Conservation (phyloP, 2,113 vertebrate species). For the Thamnophis sirtalis region DNA sequence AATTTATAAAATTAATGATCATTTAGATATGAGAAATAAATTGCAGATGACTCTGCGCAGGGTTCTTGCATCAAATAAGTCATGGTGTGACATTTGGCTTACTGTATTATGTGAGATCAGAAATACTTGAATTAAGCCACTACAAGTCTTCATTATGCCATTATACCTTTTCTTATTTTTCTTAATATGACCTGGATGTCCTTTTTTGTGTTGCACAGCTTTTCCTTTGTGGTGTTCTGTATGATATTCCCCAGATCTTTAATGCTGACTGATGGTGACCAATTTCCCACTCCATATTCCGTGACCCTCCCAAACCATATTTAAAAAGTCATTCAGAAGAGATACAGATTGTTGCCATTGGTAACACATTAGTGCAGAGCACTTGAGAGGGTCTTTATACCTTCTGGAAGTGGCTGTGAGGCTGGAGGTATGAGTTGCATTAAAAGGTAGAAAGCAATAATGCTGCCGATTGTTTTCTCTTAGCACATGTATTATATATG, state of each 20-base stretch:
- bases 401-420: neutral
- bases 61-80: neutral
- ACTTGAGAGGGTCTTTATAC: neutral
- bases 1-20: neutral
- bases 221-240: no score
- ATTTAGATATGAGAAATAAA: neutral
- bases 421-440: neutral
- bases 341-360: neutral
- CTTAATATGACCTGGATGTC: neutral
- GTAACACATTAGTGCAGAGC: neutral
- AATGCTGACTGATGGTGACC: neutral
- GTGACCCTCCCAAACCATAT: neutral
- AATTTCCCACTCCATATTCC: neutral
- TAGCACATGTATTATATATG: neutral
- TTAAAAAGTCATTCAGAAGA: neutral
- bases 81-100: neutral
- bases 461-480: neutral
- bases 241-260: neutral
- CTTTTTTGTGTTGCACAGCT: neutral
- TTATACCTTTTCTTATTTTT: neutral
- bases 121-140: neutral
- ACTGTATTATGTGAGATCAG: neutral
- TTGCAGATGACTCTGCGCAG: neutral
- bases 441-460: neutral
- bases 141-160: neutral